These are phyloP conservation scores for Glyphotaelius pellucidus DNA, from an alignment of 2,888 invertebrate genomes.

Conservation along the genomic window DNA sequence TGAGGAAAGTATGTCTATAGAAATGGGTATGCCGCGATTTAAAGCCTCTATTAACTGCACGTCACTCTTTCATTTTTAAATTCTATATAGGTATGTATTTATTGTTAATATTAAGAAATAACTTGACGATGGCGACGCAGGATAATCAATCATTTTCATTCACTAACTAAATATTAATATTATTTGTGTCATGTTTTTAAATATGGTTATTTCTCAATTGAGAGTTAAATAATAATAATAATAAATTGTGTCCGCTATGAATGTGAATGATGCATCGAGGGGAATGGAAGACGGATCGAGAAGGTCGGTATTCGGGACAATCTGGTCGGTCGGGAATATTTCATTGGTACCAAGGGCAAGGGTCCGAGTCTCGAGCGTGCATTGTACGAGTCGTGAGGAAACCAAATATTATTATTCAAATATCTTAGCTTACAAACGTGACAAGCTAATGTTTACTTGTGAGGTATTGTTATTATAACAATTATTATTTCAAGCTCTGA, in stretches of 20 bases:
- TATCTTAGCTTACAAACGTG: neutral
- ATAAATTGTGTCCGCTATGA: neutral
- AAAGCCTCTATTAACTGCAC: no score
- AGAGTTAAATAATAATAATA: neutral
- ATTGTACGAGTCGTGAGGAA: neutral
- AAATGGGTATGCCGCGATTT: no score
- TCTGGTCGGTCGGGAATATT: neutral
- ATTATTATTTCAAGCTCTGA: neutral
- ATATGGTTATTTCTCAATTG: no score
- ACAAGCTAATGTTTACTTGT: neutral
- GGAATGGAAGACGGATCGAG: neutral
- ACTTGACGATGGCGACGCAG: no score
- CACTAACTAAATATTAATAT: no score
- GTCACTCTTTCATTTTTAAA: no score
- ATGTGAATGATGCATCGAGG: neutral
- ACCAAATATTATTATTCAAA: neutral
- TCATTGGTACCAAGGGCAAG: neutral
- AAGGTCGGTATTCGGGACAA: neutral
- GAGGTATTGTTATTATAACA: neutral
- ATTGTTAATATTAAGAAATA: no score
- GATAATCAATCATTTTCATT: no score
- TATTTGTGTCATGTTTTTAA: no score
- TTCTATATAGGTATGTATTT: no score
- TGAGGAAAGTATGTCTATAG: no score
- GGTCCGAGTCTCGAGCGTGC: neutral